Base-by-base conservation (phyloP, 1,140 invertebrate species). In the Papilio machaon region DNA sequence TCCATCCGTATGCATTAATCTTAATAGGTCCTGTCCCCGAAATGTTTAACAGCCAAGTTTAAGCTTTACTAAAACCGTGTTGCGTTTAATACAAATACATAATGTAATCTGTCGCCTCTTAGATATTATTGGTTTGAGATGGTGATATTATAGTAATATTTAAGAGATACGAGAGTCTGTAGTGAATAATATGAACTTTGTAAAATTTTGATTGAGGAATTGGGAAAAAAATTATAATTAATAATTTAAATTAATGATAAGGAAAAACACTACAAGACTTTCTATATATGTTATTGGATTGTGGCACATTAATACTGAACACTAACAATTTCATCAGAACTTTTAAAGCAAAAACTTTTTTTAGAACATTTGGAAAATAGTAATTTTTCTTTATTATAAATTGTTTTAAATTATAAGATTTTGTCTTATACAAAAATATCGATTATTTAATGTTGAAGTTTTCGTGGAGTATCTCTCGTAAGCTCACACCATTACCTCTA, bases 1-100 rank as follows among this genome's bases (percentile, higher is more conserved):
- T 19, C 19, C 38, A 74, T 76, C n/a, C 43, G 52, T 52, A 76
- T 76, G 19, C 74, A 76, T 76, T 76, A 76, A 76, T 76, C 74
- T 75, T 76, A 76, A 23, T 52, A 49, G 74, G 43, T 76, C n/a
- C 23, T 76, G 46, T 47, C 7, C 15, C 7, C 19, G 19, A 46
- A 76, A 76, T 15, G 73, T 47, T n/a, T 52, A 7, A 19, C n/a
- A 54, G 35, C 47, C 17, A 49, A 76, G 46, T 76, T 76, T 76
- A 52, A 76, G 19, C 47, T 52, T 52, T 19, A 30, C 74, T 76
- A 19, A 76, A 19, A 49, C 47, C 47, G 11, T 70, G 23, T 70
- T 70, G 23, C 13, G 11, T 35, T 6, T 70, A 70, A 35, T 70
- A 70, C 1, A 17, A 6, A 43, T 52, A 52, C 15, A 52, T 64